These are phyloP conservation scores for Xestia sexstrigata DNA, from an alignment of 2,888 invertebrate species.

Conservation along the genomic window DNA sequence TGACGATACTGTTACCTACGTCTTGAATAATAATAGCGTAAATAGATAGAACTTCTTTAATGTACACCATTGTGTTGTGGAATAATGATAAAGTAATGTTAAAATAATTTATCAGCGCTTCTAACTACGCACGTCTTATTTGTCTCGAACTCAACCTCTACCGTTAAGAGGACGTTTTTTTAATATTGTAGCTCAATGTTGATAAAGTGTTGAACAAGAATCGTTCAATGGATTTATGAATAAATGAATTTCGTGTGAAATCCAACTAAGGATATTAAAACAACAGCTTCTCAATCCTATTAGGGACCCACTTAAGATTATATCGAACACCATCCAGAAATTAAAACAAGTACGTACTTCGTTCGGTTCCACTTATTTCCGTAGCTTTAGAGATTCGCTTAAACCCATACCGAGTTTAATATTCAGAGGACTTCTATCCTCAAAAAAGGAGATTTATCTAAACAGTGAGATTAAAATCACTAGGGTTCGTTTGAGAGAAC, in stretches of 20 bases:
- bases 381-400: slow-evolving; percentile 66
- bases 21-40: neutral
- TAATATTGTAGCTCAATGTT: slow-evolving; percentile 15
- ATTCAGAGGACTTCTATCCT: slow-evolving; percentile 73
- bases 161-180: neutral
- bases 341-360: slow-evolving; percentile 48
- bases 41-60: neutral
- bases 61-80: neutral
- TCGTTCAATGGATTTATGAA: slow-evolving; percentile 38
- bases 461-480: slow-evolving; percentile 85
- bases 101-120: neutral
- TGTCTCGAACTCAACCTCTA: slow-evolving; percentile 6
- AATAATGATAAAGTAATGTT: neutral
- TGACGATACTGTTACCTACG: no score
- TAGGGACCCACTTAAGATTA: slow-evolving; percentile 45
- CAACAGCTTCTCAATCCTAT: slow-evolving; percentile 37
- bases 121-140: neutral
- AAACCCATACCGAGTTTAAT: slow-evolving; percentile 72
- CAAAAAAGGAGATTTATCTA: slow-evolving; percentile 77
- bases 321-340: slow-evolving; percentile 37
- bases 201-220: slow-evolving; percentile 35
- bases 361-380: slow-evolving; percentile 55
- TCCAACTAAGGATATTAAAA: slow-evolving; percentile 45
- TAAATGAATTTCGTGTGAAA: slow-evolving; percentile 49
- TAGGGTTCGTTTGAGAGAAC: slow-evolving; percentile 78